Base-by-base conservation (phyloP, 2,797 vertebrate genomes). In the Nannoperca australis region DNA sequence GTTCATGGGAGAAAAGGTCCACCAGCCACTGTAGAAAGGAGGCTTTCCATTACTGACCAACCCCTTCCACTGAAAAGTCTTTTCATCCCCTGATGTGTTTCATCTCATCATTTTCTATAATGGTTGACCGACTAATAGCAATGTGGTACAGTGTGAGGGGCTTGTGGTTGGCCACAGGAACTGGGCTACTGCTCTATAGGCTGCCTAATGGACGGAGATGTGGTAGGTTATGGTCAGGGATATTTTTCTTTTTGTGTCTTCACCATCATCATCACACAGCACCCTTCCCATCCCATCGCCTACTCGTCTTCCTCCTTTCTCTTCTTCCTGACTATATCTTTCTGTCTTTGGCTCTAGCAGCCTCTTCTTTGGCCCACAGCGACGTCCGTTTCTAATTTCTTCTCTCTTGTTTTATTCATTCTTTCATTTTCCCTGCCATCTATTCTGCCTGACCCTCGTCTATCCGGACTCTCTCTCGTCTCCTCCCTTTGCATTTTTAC, bases 381-480 rank as follows among this genome's bases (percentile, higher is more conserved):
- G 1, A 85, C 74, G 79, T 83, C 76, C 14, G 20, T 90, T 88
- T 90, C 85, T 89, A 91, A 90, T 93, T 93, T 89, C 74, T 86
- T 38, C 81, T 77, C 89, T 90, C 85, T 81, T 94, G 89, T 91
- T 92, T 92, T 93, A 93, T 94, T 94, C 88, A 92, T 94, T 81
- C 69, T 88, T 89, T 92, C 85, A 91, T 92, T 88, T 93, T 91
- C 83, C 69, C 73, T 34, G 71, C 81, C 82, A 83, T 90, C 86
- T 36, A 84, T 87, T 81, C 75, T 81, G 60, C 60, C 63, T 86
- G 85, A 83, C 79, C 79, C 83, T 82, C 68, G 10, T 85, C 89
- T 79, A 24, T 85, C 71, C 44, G 0, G 65, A 53, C 53, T 75
- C 54, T 64, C 34, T 51, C 60, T 77, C 22, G 22, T 47, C 63